Conservation (phyloP, 1,140 invertebrate species). For the Eulimnadia texana region DNA sequence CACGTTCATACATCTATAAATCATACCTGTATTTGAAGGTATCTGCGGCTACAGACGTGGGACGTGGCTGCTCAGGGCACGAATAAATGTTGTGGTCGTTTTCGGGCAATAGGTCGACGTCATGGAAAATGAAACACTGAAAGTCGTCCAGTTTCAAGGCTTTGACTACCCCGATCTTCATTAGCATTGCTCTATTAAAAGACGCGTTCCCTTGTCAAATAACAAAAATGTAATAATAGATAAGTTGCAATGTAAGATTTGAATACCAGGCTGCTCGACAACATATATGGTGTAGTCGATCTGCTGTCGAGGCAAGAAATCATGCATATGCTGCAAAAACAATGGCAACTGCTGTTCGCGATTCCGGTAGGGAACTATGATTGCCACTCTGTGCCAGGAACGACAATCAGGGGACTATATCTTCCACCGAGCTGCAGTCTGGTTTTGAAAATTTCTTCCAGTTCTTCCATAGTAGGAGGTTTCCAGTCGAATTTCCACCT, state of each 20-base stretch:
- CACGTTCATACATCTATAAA: not conserved
- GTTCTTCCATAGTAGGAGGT: too few relatives aligned
- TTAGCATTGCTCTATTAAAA: conserved; percentile 86
- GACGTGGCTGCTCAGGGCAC: conserved; percentile 59
- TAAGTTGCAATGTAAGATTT: too few relatives aligned
- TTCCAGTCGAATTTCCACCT: too few relatives aligned
- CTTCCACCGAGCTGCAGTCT: too few relatives aligned
- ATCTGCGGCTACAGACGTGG: conserved; percentile 88
- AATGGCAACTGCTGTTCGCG: not conserved
- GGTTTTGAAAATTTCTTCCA: too few relatives aligned
- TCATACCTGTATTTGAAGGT: conserved; percentile 67
- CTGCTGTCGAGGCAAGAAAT: not conserved
- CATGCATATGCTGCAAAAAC: not conserved
- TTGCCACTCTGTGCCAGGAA: not conserved
- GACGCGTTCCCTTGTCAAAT: too few relatives aligned
- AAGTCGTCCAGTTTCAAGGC: conserved; percentile 54
- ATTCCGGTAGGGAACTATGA: not conserved
- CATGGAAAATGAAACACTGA: conserved; percentile 49
- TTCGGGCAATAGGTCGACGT: conserved; percentile 50
- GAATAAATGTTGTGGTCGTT: conserved; percentile 48
- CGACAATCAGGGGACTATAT: not conserved
- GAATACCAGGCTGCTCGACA: not conserved
- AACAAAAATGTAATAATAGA: too few relatives aligned
- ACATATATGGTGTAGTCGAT: not conserved
- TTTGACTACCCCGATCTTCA: conserved; percentile 90